Evolutionary conservation across 2,888 invertebrate genomes (phyloP).

Genomic region (Balanococcus diminutus): DNA sequence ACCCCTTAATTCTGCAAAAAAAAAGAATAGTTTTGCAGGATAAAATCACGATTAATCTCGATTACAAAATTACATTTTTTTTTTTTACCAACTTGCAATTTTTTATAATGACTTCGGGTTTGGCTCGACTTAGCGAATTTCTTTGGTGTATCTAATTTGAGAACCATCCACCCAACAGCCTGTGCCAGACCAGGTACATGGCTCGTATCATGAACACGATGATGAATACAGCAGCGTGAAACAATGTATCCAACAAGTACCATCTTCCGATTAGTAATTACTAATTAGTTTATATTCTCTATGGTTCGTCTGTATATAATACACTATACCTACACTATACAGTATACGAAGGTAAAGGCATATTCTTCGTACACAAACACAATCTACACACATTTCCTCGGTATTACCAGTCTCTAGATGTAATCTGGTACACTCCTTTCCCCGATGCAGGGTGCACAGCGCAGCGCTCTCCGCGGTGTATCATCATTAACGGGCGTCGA

Average conservation of each 20-base stretch:
- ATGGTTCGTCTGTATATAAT: not conserved
- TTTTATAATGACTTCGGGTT: no score
- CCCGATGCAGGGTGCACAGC: not conserved
- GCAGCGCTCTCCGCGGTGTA: not conserved
- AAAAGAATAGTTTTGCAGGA: no score
- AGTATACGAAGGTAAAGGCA: no score
- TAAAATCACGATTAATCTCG: no score
- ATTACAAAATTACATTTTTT: no score
- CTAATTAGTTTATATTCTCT: constrained; percentile 48
- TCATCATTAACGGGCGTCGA: constrained; percentile 48
- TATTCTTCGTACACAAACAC: no score
- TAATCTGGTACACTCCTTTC: not conserved
- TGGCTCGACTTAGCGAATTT: no score
- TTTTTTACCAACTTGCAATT: no score
- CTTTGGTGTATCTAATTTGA: no score
- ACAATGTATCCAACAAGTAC: constrained; percentile 35
- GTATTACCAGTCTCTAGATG: not conserved
- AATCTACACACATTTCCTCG: not conserved
- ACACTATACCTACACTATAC: not conserved
- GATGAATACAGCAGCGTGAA: constrained; percentile 2
- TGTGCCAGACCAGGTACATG: not conserved
- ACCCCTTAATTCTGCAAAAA: no score
- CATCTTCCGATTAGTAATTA: constrained; percentile 41
- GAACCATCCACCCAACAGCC: no score
- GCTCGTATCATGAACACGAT: no score